Evolutionary conservation across 2,113 vertebrate genomes (phyloP).

Genomic region (Apus apus): DNA sequence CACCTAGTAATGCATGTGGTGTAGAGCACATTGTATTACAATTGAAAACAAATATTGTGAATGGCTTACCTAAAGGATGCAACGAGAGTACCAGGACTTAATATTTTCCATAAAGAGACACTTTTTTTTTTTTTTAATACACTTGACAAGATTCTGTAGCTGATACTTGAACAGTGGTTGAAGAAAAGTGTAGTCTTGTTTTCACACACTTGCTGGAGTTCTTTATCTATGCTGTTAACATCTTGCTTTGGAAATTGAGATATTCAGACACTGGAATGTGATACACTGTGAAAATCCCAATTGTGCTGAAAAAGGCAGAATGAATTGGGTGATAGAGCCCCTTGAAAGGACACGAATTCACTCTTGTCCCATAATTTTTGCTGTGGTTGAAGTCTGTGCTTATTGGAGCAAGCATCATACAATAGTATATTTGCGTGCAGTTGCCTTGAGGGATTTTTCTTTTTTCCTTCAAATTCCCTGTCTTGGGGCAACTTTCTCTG

Average conservation of each 20-base stretch:
- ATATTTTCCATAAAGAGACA: background rate
- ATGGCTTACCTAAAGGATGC: background rate
- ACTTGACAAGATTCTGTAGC: background rate
- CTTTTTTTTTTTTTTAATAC: background rate
- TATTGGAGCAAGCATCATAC: background rate
- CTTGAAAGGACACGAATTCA: background rate
- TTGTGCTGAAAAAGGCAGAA: slow-evolving; percentile 9
- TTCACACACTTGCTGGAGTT: background rate
- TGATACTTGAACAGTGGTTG: background rate
- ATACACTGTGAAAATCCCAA: background rate
- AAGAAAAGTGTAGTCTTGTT: background rate
- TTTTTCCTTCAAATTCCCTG: background rate
- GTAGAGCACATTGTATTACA: background rate
- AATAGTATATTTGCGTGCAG: background rate
- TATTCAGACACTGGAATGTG: background rate
- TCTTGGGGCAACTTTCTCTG: background rate
- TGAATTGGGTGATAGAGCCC: background rate
- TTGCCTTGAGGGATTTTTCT: slow-evolving; percentile 14
- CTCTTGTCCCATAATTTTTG: background rate
- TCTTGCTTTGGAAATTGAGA: slow-evolving; percentile 23
- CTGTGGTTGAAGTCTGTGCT: background rate
- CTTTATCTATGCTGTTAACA: background rate
- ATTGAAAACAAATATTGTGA: background rate
- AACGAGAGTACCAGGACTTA: background rate
- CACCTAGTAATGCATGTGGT: background rate